Conservation (phyloP, 2,888 invertebrate genomes). For the Caenorhabditis virilis region DNA sequence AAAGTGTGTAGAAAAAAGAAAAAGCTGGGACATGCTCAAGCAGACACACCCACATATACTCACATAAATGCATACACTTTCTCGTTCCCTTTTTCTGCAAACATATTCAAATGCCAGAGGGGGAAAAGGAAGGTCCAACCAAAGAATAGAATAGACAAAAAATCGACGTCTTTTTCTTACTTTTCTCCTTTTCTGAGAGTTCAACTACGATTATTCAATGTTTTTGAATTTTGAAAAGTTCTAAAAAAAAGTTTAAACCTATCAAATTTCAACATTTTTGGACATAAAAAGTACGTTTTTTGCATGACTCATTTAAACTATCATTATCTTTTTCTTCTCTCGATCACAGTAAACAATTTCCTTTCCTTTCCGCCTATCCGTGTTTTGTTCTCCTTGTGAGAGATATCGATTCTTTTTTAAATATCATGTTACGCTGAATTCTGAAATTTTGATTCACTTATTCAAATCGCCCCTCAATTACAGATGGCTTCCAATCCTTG, state of each 20-base stretch:
- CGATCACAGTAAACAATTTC: neutral
- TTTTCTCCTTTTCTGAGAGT: too few relatives aligned
- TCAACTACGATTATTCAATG: too few relatives aligned
- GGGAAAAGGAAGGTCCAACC: neutral
- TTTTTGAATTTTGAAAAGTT: too few relatives aligned
- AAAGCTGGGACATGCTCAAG: too few relatives aligned
- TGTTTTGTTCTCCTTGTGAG: neutral
- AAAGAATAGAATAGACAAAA: too few relatives aligned
- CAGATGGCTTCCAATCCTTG: constrained; percentile 41
- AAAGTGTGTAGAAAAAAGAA: too few relatives aligned
- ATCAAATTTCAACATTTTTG: neutral
- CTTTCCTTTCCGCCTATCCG: neutral
- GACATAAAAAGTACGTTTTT: neutral
- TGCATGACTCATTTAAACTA: neutral
- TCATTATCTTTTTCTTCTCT: constrained; percentile 1
- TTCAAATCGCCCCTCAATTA: neutral
- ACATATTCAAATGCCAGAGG: neutral
- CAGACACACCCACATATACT: too few relatives aligned
- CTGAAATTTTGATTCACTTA: neutral
- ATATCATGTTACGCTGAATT: neutral
- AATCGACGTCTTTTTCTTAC: too few relatives aligned
- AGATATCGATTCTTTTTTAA: neutral
- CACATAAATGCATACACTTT: neutral
- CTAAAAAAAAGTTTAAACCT: neutral
- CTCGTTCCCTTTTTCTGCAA: neutral